phyloP scores from a whole-genome alignment of 2,797 vertebrate genomes.

The Vespertilio murinus region DNA sequence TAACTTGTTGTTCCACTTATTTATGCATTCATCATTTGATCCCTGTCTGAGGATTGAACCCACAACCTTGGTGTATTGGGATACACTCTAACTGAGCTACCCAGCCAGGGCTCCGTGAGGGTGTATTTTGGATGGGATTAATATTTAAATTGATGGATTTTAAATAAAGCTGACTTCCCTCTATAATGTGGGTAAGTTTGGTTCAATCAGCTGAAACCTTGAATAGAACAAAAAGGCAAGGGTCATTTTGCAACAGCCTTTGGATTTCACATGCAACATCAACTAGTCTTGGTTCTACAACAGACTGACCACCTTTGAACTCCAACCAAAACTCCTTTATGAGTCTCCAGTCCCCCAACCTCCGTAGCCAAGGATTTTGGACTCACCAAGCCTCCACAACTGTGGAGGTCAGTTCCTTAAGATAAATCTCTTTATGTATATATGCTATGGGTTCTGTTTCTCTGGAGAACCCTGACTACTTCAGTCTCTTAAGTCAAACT shows the following conservation, averaged over 20 bases:
- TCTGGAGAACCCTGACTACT: not conserved
- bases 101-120: not conserved
- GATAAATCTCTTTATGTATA: not conserved
- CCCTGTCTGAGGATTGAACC: not conserved
- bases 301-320: not conserved
- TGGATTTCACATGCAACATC: not conserved
- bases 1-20: not conserved
- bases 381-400: not conserved
- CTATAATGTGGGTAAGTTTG: not conserved
- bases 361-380: not conserved
- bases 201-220: not conserved
- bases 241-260: not conserved
- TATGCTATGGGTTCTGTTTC: not conserved
- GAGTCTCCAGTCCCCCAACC: not conserved
- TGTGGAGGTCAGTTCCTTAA: not conserved
- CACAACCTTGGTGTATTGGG: not conserved
- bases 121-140: not conserved
- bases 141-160: not conserved
- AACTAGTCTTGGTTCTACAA: not conserved
- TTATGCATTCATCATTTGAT: not conserved
- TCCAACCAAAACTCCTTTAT: not conserved
- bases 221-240: constrained; percentile 5
- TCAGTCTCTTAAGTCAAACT: not conserved
- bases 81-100: not conserved
- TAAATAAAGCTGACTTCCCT: not conserved